A percentile compares a stretch with the other conserved stretches of the same genome.
These are phyloP conservation scores for Plestiodon gilberti DNA, from an alignment of 2,113 vertebrate species.

Conservation along the genomic window DNA sequence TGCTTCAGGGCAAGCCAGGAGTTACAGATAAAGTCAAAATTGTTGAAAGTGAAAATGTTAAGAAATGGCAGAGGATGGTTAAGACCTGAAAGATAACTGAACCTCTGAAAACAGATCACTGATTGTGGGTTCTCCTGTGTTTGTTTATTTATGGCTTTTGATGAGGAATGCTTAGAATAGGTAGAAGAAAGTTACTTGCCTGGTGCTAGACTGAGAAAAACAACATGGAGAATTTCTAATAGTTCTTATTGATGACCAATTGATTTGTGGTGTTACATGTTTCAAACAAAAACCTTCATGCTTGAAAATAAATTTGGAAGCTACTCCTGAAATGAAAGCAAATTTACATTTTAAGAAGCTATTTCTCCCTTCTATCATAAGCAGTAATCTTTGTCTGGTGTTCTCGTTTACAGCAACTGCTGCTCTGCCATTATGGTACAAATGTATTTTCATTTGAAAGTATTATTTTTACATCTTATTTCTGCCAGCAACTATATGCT, in stretches of 20 bases:
- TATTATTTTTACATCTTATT: conserved; percentile 34
- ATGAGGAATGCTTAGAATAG: not conserved
- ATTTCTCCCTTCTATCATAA: conserved; percentile 12
- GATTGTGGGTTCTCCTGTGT: not conserved
- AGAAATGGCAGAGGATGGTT: not conserved
- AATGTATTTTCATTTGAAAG: conserved; percentile 52
- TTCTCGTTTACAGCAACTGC: conserved; percentile 52
- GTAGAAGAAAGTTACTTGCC: not conserved
- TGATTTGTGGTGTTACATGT: conserved; percentile 3
- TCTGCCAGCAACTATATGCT: conserved; percentile 25
- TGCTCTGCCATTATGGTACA: conserved; percentile 31
- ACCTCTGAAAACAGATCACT: not conserved
- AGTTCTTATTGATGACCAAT: not conserved
- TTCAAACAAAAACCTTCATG: conserved; percentile 19
- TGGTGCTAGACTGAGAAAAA: not conserved
- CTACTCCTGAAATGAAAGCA: conserved; percentile 37
- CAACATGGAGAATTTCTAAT: not conserved
- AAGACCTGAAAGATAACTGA: not conserved
- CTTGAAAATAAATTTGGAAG: conserved; percentile 34
- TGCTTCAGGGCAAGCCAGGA: not conserved
- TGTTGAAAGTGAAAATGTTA: not conserved
- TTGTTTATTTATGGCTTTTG: not conserved
- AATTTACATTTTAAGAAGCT: conserved; percentile 34
- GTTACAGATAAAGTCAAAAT: too few species aligned
- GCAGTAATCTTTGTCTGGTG: conserved; percentile 45